Base-by-base conservation (phyloP, 2,888 invertebrate genomes). In the Orthosia gracilis region DNA sequence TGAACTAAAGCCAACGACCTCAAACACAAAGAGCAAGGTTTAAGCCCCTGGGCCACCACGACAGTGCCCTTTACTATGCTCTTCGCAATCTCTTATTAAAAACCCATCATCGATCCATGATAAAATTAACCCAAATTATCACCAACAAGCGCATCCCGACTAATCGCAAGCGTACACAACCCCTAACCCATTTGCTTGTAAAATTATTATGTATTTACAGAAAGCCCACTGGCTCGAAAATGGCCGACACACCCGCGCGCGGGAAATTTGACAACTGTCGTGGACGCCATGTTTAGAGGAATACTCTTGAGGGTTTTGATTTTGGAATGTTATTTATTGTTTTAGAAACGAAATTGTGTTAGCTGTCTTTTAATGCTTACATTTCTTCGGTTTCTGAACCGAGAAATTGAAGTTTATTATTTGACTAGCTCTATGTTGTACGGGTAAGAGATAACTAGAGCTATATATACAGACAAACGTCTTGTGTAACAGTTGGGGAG, bases 181-280 rank as follows among this genome's bases (percentile, higher is more conserved):
- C 70, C 69, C 57, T 78, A 77, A 75, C 79, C 77, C 59, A 77
- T 78, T 87, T 84, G 78, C 80, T 80, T 57, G 52, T 50, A 78
- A 49, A 57, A 80, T 50, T 71, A 66, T 55, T 62, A 40, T 0
- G 1, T 40, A 84, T 85, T 88, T 86, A 85, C 80, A 80, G 80
- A 86, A 85, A 87, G 62, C 58, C 55, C 71, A 69, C 45, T 64
- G 75, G 26, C n/a, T 63, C 40, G 57, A 76, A 76, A 88, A 85
- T 86, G 83, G 83, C 80, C 81, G 77, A 64, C 52, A 62, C 78
- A 85, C 85, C 86, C 80, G 83, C 21, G 73, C 89, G 94, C 93
- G 94, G 93, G 93, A 93, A 93, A 89, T 85, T 84, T 92, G 92
- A 92, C 94, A 94, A 91, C 91, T 94, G 94, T 89, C 89, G 90